These are phyloP conservation scores for human (Homo sapiens) DNA, from an alignment of 2,113 vertebrate species.

Conservation along the genomic window GRCh38 chr2:216011001-216011500, in stretches of 20 bases:
- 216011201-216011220: neutral
- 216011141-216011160: neutral
- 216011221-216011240: neutral
- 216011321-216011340: conserved; percentile 20
- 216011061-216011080: no score
- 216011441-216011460: neutral
- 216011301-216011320: neutral
- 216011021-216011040: no score
- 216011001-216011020: no score
- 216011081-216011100: no score
- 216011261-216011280: neutral
- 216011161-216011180: neutral
- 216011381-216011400: conserved; percentile 21
- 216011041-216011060: no score
- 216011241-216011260: neutral
- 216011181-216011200: neutral
- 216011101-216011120: neutral
- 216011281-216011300: neutral
- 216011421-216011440: neutral
- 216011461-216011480: conserved; percentile 16
- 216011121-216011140: neutral
- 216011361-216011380: conserved; percentile 3
- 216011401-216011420: neutral
- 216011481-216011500: neutral
- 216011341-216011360: neutral